Conservation (phyloP, 2,888 invertebrate species). For the Orchesellides sinensis region DNA sequence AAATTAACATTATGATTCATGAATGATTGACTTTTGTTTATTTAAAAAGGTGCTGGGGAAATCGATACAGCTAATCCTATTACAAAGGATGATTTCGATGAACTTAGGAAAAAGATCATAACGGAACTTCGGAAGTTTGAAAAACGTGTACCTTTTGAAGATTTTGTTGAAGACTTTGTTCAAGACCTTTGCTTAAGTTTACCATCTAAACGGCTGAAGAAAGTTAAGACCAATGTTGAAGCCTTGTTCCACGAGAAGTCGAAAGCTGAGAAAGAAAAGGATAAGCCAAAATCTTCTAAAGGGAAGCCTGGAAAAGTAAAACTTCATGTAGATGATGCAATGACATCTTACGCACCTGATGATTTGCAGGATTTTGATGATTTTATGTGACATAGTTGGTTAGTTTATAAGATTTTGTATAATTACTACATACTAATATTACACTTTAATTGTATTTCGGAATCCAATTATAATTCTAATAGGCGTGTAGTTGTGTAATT, state of each 20-base stretch:
- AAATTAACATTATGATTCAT: neutral
- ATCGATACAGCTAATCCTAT: conserved; percentile 69
- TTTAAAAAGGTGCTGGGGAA: conserved; percentile 65
- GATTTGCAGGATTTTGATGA: conserved; percentile 74
- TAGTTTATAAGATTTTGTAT: conserved; percentile 44
- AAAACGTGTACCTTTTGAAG: conserved; percentile 71
- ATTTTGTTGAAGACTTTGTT: conserved; percentile 74
- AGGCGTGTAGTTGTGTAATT: neutral
- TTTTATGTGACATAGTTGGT: conserved; percentile 72
- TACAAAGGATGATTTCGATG: conserved; percentile 74
- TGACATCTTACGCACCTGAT: conserved; percentile 63
- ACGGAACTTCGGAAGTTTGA: conserved; percentile 70
- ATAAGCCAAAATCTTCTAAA: conserved; percentile 80
- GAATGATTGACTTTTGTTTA: neutral
- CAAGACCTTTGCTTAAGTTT: conserved; percentile 77
- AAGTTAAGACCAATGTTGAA: conserved; percentile 89
- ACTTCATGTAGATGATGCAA: conserved; percentile 86
- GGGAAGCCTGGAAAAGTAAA: conserved; percentile 83
- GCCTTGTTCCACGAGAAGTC: conserved; percentile 91
- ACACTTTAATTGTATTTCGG: neutral
- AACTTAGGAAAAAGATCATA: conserved; percentile 70
- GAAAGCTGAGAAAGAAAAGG: conserved; percentile 92
- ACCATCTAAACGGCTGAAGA: conserved; percentile 87
- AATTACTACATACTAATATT: conserved; percentile 42
- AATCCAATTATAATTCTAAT: neutral